Evolutionary conservation across 2,888 invertebrate species (phyloP).

Genomic region (Athalia circularis): DNA sequence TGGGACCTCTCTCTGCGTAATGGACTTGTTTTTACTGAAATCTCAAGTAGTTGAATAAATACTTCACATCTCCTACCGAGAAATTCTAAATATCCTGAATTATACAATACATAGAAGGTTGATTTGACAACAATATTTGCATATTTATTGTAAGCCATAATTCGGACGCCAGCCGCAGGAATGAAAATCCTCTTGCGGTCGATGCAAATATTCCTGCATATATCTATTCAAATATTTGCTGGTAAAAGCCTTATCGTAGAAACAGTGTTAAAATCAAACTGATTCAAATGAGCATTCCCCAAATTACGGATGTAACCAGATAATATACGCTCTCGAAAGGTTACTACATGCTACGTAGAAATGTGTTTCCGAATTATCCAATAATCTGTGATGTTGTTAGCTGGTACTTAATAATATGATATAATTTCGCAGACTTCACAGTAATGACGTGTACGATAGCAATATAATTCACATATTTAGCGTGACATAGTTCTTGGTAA

Average conservation of each 20-base stretch:
- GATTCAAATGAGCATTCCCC: neutral
- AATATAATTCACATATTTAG: no score
- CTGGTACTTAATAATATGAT: no score
- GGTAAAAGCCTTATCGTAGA: slow-evolving; percentile 5
- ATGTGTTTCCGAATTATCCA: no score
- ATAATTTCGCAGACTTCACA: no score
- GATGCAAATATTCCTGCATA: slow-evolving; percentile 1
- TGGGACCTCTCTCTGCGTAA: neutral
- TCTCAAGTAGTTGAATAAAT: neutral
- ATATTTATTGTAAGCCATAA: neutral
- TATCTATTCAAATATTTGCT: neutral
- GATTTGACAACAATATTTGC: no score
- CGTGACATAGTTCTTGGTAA: no score
- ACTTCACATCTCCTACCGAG: neutral
- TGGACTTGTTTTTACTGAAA: no score
- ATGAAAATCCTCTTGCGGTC: slow-evolving; percentile 7
- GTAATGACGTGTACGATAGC: no score
- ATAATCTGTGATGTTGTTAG: no score
- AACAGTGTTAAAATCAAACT: neutral
- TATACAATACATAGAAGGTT: no score
- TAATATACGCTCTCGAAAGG: slow-evolving; percentile 8
- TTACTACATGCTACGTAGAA: neutral
- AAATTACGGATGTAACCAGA: slow-evolving; percentile 14
- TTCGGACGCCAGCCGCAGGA: slow-evolving; percentile 6
- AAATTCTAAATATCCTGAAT: no score